phyloP scores from a whole-genome alignment of 2,888 invertebrate genomes.

The Apamea anceps region DNA sequence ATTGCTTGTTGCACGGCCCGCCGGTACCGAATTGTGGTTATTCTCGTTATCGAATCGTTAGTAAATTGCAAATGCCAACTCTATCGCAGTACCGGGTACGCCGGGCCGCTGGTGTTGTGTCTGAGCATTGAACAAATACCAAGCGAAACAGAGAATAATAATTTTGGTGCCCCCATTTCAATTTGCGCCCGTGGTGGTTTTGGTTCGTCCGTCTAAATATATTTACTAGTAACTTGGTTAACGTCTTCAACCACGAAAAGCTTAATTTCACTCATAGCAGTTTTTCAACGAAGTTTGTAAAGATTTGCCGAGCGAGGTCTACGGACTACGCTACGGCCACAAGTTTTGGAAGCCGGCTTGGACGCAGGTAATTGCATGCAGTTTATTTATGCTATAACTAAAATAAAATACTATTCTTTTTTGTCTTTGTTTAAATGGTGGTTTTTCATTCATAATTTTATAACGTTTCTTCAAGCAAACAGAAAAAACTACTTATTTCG shows the following conservation, averaged over 20 bases:
- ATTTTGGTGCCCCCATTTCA: slow-evolving; percentile 51
- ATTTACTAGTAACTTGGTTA: slow-evolving; percentile 21
- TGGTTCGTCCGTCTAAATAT: slow-evolving; percentile 26
- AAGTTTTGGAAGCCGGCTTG: slow-evolving; percentile 41
- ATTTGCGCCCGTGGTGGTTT: slow-evolving; percentile 44
- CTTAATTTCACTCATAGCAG: slow-evolving; percentile 16
- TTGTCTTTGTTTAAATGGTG: background rate
- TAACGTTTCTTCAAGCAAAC: background rate
- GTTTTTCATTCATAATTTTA: slow-evolving; percentile 7
- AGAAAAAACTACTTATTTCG: slow-evolving; percentile 5
- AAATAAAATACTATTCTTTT: background rate
- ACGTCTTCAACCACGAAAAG: slow-evolving; percentile 3
- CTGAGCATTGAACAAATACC: slow-evolving; percentile 20
- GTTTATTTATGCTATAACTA: background rate
- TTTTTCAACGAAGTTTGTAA: slow-evolving; percentile 5
- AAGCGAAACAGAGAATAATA: slow-evolving; percentile 44
- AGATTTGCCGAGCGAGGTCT: slow-evolving; percentile 20
- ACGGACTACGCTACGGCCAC: slow-evolving; percentile 18
- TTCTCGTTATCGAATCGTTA: slow-evolving; percentile 50
- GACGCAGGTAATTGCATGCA: slow-evolving; percentile 37
- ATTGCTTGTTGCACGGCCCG: slow-evolving; percentile 9
- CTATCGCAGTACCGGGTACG: slow-evolving; percentile 57
- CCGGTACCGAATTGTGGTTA: slow-evolving; percentile 30
- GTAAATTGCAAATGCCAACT: slow-evolving; percentile 49
- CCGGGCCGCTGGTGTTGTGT: slow-evolving; percentile 45